Percentiles rank a stretch among this genome's conserved stretches.
phyloP scores from a whole-genome alignment of 2,113 vertebrate genomes.

The Boleophthalmus pectinirostris region DNA sequence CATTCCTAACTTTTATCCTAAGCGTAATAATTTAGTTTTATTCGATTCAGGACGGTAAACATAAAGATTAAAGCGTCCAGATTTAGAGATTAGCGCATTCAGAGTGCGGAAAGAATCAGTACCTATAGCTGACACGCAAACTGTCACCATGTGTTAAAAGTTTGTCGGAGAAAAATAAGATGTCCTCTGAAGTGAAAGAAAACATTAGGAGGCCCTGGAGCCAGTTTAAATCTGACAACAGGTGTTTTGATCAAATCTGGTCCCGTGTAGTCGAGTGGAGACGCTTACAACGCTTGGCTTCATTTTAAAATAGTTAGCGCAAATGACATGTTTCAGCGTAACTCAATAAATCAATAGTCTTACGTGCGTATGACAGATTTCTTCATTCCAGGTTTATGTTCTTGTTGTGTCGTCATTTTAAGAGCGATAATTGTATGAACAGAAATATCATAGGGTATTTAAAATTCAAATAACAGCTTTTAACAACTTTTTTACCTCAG shows the following conservation, averaged over 20 bases:
- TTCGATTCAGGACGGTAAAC: background rate
- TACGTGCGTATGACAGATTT: background rate
- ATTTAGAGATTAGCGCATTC: background rate
- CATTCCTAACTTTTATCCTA: too few relatives aligned
- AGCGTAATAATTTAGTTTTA: background rate
- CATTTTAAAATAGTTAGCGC: slow-evolving; percentile 1
- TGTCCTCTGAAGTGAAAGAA: background rate
- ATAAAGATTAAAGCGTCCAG: background rate
- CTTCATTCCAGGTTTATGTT: background rate
- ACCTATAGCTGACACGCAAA: background rate
- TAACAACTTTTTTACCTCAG: too few relatives aligned
- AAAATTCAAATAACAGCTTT: too few relatives aligned
- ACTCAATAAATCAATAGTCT: slow-evolving; percentile 12
- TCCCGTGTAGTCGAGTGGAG: slow-evolving; percentile 5
- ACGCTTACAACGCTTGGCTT: background rate
- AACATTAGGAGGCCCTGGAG: background rate
- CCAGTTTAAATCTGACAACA: background rate
- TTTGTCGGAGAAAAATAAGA: background rate
- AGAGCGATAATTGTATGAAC: too few relatives aligned
- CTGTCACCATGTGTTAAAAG: background rate
- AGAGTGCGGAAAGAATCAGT: slow-evolving; percentile 5
- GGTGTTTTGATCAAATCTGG: background rate
- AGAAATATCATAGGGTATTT: too few relatives aligned
- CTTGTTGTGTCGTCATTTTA: too few relatives aligned
- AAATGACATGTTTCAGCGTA: background rate